Base-by-base conservation (phyloP, 2,888 invertebrate species). In the Pyralis farinalis region DNA sequence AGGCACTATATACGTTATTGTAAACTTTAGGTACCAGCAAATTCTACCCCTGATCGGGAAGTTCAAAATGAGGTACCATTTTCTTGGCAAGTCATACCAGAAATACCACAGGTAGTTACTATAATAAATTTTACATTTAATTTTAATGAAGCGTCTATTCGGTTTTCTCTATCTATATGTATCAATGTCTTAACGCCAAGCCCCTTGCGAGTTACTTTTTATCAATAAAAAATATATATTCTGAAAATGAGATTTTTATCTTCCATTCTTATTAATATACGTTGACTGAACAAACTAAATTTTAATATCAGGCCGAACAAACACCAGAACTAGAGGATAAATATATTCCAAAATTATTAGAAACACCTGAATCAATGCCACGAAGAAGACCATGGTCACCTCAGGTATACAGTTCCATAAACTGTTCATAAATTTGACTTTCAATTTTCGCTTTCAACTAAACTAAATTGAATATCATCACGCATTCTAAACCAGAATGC, bases 51-150 rank as follows among this genome's bases (percentile, higher is more conserved):
- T 12, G 72, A 71, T 50, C 60, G 74, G 32, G 73, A 51, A 45
- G 68, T 66, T 53, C 71, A 65, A 52, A 73, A 68, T 34, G 78
- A 78, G 53, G 75, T 81, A 31, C 71, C 79, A 36, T 86, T 87
- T 60, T 87, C 87, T 46, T 87, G 87, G 87, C 64, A 86, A 49
- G 71, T 72, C 32, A 87, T 87, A 61, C 86, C 87, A 49, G 87
- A 86, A 74, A 71, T 87, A 63, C 85, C 86, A 57, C 86, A 87
- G 87, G 87, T 87, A 86, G 42, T 56, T 7, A 54, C 31, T 21
- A 41, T 35, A 43, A 27, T 25, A 38, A n/a, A 33, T 12, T n/a
- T 33, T 22, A 22, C 31, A 43, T 29, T 21, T 30, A 39, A 3
- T 29, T n/a, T n/a, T n/a, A n/a, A n/a, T n/a, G n/a, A n/a, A n/a